Evolutionary conservation across 2,888 invertebrate genomes (phyloP).

Genomic region (Stenodema calcarata): DNA sequence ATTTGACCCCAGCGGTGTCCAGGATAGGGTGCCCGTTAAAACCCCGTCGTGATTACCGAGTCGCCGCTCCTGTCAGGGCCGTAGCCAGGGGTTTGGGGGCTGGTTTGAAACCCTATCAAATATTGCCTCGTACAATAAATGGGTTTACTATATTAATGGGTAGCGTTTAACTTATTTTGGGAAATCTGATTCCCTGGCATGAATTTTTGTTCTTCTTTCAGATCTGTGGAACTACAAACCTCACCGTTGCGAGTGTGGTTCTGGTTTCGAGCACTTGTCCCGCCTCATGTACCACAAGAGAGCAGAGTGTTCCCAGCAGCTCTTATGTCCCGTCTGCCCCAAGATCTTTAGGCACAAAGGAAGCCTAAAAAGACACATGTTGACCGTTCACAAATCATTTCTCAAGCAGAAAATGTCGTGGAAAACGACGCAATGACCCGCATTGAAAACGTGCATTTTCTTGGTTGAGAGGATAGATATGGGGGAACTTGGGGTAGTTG

Average conservation of each 20-base stretch:
- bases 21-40: too few species aligned
- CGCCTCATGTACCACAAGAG: constrained; percentile 36
- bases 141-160: background rate
- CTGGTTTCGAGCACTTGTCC: constrained; percentile 9
- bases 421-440: background rate
- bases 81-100: too few species aligned
- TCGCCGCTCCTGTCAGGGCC: too few species aligned
- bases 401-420: background rate
- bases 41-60: too few species aligned
- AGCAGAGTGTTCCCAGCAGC: constrained; percentile 28
- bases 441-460: too few species aligned
- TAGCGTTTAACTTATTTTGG: background rate
- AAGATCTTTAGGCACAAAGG: constrained; percentile 9
- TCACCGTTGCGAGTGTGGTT: constrained; percentile 40
- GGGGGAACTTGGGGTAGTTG: too few species aligned
- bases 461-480: too few species aligned
- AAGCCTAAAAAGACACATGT: constrained; percentile 10
- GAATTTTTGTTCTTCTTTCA: background rate
- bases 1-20: too few species aligned
- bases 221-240: background rate
- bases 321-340: constrained; percentile 13
- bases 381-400: background rate
- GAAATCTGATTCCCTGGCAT: background rate
- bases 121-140: too few species aligned
- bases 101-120: too few species aligned